These are phyloP conservation scores for Platyscapa corneri DNA, from an alignment of 1,140 invertebrate genomes.

Conservation along the genomic window DNA sequence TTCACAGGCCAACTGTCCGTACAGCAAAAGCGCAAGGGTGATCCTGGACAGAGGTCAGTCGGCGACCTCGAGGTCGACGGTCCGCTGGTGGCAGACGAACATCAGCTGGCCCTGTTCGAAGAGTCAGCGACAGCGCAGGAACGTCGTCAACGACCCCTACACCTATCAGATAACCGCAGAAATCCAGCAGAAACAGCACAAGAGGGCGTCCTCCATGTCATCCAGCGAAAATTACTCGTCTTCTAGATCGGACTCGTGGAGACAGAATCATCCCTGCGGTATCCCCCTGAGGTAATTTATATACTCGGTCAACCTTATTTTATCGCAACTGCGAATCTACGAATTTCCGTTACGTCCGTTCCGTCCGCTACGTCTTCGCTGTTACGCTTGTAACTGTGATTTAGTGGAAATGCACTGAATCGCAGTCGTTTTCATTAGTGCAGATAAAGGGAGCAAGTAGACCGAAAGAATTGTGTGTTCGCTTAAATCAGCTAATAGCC, in stretches of 20 bases:
- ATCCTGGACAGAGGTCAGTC: conserved; percentile 18
- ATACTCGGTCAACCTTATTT: background rate
- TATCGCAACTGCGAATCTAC: background rate
- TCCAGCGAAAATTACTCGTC: conserved; percentile 93
- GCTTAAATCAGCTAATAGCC: background rate
- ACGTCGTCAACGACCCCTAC: conserved; percentile 80
- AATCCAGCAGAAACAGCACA: conserved; percentile 84
- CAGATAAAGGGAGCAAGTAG: background rate
- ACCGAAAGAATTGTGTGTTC: background rate
- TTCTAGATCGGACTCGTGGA: conserved; percentile 88
- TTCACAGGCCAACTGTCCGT: conserved; percentile 23
- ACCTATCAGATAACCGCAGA: conserved; percentile 85
- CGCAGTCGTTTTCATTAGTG: background rate
- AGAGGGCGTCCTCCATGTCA: conserved; percentile 86
- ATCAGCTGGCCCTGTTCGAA: conserved; percentile 65
- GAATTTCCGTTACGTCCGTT: no score
- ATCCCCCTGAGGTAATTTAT: conserved; percentile 75
- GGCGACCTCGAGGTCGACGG: conserved; percentile 29
- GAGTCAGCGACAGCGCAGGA: conserved; percentile 62
- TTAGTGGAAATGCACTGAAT: background rate
- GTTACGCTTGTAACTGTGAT: background rate
- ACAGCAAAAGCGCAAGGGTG: conserved; percentile 18
- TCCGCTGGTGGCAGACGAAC: conserved; percentile 62
- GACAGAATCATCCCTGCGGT: conserved; percentile 82
- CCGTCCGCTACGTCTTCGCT: no score